Conservation (phyloP, 2,888 invertebrate genomes). For the Arctia plantaginis region DNA sequence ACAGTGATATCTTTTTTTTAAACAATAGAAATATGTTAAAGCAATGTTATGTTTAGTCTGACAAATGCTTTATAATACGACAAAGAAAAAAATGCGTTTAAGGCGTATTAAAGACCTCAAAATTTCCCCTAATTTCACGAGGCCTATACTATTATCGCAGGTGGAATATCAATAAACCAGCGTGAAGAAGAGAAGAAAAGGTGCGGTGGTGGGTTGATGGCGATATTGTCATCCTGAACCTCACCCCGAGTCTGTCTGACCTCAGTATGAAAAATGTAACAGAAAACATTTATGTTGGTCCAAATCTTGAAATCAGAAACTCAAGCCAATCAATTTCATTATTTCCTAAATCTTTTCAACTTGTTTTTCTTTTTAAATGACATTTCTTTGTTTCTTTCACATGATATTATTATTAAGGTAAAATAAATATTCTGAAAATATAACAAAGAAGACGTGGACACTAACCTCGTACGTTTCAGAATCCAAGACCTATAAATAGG, state of each 20-base stretch:
- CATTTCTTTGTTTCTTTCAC: not conserved
- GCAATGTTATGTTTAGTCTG: not conserved
- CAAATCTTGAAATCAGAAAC: not conserved
- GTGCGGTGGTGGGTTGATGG: too few species aligned
- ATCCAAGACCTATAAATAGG: constrained; percentile 72
- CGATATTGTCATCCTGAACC: not conserved
- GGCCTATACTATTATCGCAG: too few species aligned
- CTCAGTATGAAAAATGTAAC: not conserved
- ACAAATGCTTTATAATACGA: not conserved
- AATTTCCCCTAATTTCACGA: too few species aligned
- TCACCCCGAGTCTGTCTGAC: not conserved
- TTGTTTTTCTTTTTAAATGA: not conserved
- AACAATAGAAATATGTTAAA: not conserved
- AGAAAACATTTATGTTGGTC: not conserved
- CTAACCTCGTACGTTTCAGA: constrained; percentile 78
- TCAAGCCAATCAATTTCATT: not conserved
- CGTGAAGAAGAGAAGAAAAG: not conserved
- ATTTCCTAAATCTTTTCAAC: not conserved
- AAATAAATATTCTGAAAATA: not conserved
- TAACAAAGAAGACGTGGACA: not conserved
- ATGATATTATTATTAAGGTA: not conserved
- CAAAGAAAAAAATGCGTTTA: not conserved
- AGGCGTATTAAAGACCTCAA: not conserved
- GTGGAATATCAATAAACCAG: not conserved
- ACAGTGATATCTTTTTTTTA: not conserved